Percentiles rank a stretch among this genome's conserved stretches.
These are phyloP conservation scores for Copsychus sechellarum DNA, from an alignment of 2,113 vertebrate species.

Conservation along the genomic window DNA sequence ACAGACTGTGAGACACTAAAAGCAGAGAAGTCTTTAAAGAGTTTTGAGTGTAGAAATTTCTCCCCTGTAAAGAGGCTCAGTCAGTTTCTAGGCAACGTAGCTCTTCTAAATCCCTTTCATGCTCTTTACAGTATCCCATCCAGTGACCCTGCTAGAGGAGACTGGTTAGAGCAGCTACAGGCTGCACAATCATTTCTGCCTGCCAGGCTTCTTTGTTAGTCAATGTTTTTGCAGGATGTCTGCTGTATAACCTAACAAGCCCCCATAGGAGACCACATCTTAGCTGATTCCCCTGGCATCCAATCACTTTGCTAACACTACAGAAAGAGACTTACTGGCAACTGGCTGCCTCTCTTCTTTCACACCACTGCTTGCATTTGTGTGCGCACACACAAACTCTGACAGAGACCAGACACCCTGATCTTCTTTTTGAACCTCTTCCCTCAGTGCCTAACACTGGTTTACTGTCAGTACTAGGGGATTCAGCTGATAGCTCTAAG, in stretches of 20 bases:
- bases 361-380: background rate
- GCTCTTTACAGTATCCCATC: conserved; percentile 24
- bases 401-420: background rate
- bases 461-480: background rate
- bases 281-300: conserved; percentile 31
- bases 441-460: background rate
- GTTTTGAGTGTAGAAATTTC: background rate
- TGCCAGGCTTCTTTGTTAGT: conserved; percentile 53
- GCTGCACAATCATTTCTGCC: conserved; percentile 42
- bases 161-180: background rate
- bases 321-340: background rate
- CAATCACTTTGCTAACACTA: background rate
- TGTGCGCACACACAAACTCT: background rate
- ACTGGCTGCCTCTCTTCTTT: background rate
- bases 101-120: conserved; percentile 44
- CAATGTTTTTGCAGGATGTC: conserved; percentile 26
- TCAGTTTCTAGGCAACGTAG: conserved; percentile 45
- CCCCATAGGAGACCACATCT: conserved; percentile 31
- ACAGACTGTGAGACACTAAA: background rate
- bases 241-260: conserved; percentile 56
- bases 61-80: conserved; percentile 13
- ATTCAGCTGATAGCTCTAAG: background rate
- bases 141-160: conserved; percentile 30
- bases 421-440: background rate
- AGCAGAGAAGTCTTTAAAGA: conserved; percentile 35